Evolutionary conservation across 1,140 invertebrate genomes (phyloP), one percentile per base, ranked within the genome.

Genomic region (Propsilocerus akamusi): DNA sequence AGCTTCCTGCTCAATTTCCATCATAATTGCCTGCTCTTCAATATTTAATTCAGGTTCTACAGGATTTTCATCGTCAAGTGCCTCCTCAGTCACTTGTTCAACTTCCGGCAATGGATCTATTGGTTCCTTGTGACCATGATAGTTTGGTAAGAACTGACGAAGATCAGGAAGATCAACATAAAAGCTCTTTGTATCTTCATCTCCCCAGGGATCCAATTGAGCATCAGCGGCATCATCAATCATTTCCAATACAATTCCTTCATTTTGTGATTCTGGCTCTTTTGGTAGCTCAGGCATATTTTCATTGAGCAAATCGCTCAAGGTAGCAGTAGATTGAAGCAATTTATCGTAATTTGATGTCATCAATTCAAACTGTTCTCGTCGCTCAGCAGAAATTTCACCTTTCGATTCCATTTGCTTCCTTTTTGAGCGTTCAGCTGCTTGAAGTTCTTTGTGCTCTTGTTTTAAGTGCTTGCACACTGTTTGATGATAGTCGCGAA

Each of bases 81-180:
- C 75, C 61, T 85, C 81, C 62, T 86, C 82, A 2, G 77, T 82
- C 24, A 83, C 74, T 20, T 61, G 71, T 51, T 78, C 74, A 58
- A 78, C 73, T 55, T 74, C 68, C 20, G 65, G 63, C 20, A 67
- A 62, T 10, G 70, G 57, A 37, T 64, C 63, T 6, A 12, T 51
- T 61, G 69, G 68, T 53, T 73, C 69, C 55, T 74, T 74, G 28
- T 77, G 70, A 6, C 69, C 64, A 54, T 78, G 80, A 53, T 84
- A 80, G 54, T 84, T 83, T 0, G 92, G 92, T 55, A 97, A 71
- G 58, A 92, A 90, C n/a, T 86, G 83, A 58, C 86, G 87, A 22
- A 98, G 68, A 71, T 97, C 90, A 4, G 90, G 90, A 26, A 97
- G 66, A 62, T 82, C 81, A 58, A 94, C 90, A 65, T 99, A 98